Base-by-base conservation (phyloP, 2,888 invertebrate species). In the Fragum whitleyi region DNA sequence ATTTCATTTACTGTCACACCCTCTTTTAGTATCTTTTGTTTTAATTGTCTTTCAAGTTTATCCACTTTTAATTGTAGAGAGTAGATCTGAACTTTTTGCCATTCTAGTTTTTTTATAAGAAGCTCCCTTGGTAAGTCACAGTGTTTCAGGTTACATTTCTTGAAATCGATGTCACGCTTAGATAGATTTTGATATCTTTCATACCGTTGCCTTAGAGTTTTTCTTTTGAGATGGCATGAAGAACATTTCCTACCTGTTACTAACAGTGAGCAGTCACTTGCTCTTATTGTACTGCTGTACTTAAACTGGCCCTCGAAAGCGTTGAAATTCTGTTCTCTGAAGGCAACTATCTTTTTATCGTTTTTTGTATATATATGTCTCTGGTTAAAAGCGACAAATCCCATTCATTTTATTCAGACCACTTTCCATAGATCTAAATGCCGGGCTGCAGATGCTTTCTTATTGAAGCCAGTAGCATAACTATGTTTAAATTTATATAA, bases 321-420 rank as follows among this genome's bases (percentile, higher is more conserved):
- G 26, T 57, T 57, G 23, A 57, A 57, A 57, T 57, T 57, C 26
- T 23, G 9, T 23, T 57, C 57, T 57, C 57, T 57, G 23, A 19
- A 57, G 23, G 57, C 57, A 57, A 57, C 57, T n/a, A 57, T 57
- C 32, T 36, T 36, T n/a, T n/a, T n/a, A n/a, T n/a, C n/a, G n/a
- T n/a, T n/a, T n/a, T n/a, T n/a, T n/a, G n/a, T n/a, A n/a, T n/a
- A n/a, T n/a, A n/a, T n/a, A n/a, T n/a, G n/a, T n/a, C n/a, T n/a
- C n/a, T n/a, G n/a, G n/a, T n/a, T n/a, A n/a, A n/a, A n/a, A n/a
- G n/a, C n/a, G n/a, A n/a, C n/a, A n/a, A n/a, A n/a, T n/a, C n/a
- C n/a, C n/a, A n/a, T n/a, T n/a, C n/a, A n/a, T n/a, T n/a, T n/a
- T n/a, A n/a, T n/a, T n/a, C n/a, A n/a, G n/a, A n/a, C n/a, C n/a